These are phyloP conservation scores for Myiagra hebetior DNA, from an alignment of 2,113 vertebrate species.

Conservation along the genomic window DNA sequence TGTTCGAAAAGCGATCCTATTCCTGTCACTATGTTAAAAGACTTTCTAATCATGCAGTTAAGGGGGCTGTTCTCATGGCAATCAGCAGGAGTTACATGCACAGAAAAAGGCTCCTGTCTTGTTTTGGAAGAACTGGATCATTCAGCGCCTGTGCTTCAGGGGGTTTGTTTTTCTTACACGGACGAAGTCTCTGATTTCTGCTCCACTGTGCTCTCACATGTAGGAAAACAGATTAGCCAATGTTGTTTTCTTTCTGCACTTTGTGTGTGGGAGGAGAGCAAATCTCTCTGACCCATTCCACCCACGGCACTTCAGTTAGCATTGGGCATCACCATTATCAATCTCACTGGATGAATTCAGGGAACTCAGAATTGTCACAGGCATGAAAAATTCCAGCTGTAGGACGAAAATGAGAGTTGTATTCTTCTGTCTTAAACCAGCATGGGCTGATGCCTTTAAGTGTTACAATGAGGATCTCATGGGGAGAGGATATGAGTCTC, in stretches of 20 bases:
- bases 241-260: slow-evolving; percentile 9
- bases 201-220: neutral
- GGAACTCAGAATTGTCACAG: neutral
- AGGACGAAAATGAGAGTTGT: neutral
- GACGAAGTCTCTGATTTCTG: neutral
- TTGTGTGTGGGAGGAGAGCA: neutral
- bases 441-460: neutral
- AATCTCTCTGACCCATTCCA: slow-evolving; percentile 35
- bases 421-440: neutral
- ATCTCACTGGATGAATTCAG: neutral
- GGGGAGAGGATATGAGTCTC: neutral
- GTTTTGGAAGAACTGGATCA: neutral
- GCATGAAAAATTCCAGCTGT: neutral
- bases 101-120: neutral
- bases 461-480: neutral
- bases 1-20: neutral
- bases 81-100: neutral
- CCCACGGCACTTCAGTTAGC: neutral
- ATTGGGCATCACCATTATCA: neutral
- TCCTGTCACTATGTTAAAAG: neutral
- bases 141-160: neutral
- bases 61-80: neutral
- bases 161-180: neutral
- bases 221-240: neutral
- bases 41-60: neutral